Percentiles rank a stretch among this genome's conserved stretches.
Evolutionary conservation across 2,113 vertebrate species (phyloP).

Genomic region (Eupsittula cactorum): DNA sequence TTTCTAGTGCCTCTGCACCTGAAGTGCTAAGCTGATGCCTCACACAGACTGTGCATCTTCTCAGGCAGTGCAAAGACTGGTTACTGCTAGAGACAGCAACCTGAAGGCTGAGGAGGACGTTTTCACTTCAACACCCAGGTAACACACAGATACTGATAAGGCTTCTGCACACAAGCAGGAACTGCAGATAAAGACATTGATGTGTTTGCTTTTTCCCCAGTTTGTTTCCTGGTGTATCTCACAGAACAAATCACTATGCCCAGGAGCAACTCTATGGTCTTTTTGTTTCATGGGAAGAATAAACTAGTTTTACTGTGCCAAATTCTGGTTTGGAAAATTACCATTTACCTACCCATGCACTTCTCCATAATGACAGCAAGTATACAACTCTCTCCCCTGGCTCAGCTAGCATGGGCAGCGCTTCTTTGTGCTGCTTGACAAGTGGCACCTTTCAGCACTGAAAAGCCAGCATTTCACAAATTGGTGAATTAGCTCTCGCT

Average conservation of each 20-base stretch:
- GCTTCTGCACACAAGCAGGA: not conserved
- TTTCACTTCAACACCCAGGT: not conserved
- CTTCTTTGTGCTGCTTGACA: not conserved
- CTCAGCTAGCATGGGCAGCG: not conserved
- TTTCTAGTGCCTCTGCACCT: not conserved
- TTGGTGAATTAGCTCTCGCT: not conserved
- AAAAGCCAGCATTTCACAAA: not conserved
- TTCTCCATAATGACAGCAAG: not conserved
- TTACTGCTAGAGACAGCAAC: not conserved
- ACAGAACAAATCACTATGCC: not conserved
- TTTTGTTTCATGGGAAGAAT: not conserved
- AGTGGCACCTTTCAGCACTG: not conserved
- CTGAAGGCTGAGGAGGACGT: not conserved
- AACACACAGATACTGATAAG: not conserved
- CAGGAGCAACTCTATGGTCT: not conserved
- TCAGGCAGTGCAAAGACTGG: not conserved
- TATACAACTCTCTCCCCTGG: not conserved
- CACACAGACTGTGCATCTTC: not conserved
- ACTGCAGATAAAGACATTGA: not conserved
- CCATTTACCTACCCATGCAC: not conserved
- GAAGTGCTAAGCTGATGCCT: not conserved
- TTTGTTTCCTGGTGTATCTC: not conserved
- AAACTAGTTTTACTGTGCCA: not conserved
- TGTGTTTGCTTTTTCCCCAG: not conserved
- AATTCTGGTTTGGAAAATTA: conserved; percentile 35